Evolutionary conservation across 2,888 invertebrate genomes (phyloP), one percentile per base, ranked within the genome.

Genomic region (Bedellia somnulentella): DNA sequence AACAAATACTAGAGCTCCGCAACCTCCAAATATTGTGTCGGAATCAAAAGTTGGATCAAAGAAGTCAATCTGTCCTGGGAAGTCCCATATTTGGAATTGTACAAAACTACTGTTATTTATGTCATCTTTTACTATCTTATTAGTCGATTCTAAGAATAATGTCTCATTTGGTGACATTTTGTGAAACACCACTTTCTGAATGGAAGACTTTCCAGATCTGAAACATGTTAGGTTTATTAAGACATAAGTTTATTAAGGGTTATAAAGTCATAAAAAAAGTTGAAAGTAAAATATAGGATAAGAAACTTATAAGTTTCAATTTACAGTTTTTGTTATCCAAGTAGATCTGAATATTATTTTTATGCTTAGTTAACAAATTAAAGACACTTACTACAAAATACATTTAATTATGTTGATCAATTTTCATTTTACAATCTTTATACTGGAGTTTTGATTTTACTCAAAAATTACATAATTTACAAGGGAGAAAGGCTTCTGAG

Each of bases 141-240:
- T 96, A 29, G 98, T 99, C 40, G 96, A 96, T 63, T 99, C 99
- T 39, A 99, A 76, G 58, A 99, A 99, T 31, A 99, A 77, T 1
- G 99, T 99, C 75, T 99, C 99, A 73, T 98, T 99, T 2, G 99
- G 99, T 2, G 98, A 96, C 94, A 99, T 99, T 78, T 99, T 99
- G 63, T 99, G 98, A 60, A 99, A 99, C n/a, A 99, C 99, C 3
- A 99, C 99, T 80, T 99, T 98, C 58, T 97, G 95, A 52, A 99
- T 99, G 1, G 98, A 99, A 30, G 98, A 97, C 66, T 99, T 99
- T 27, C 99, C 99, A 50, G 97, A 97, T 59, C 98, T 92, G 54
- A 40, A 82, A 81, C 9, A 18, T 18, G 5, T 6, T 18, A 18
- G 9, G 9, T 9, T 34, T 33, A 34, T 27, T 31, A 13, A 13